Conservation (phyloP, 2,113 vertebrate genomes). For the Herpailurus yagouaroundi region DNA sequence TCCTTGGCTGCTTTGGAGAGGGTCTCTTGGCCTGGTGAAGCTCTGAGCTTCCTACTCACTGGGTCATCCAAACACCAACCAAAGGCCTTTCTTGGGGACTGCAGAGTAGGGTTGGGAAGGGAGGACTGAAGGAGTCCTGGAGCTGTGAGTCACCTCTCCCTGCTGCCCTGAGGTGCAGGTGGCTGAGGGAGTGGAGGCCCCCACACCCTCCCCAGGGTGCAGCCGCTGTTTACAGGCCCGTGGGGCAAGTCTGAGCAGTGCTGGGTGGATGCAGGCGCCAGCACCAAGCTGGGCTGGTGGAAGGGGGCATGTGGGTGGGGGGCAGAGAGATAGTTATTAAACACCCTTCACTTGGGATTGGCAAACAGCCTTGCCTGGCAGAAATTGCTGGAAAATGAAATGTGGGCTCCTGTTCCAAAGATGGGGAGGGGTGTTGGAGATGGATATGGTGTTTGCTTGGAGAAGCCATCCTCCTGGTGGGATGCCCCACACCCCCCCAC, state of each 20-base stretch:
- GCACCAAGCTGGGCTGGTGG: neutral
- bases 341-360: slow-evolving; percentile 50
- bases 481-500: neutral
- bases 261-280: slow-evolving; percentile 36
- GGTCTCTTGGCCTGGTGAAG: neutral
- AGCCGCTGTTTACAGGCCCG: slow-evolving; percentile 58
- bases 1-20: neutral
- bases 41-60: neutral
- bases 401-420: slow-evolving; percentile 28
- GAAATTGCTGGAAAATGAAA: slow-evolving; percentile 61
- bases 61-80: neutral
- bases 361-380: slow-evolving; percentile 63
- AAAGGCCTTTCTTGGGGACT: neutral
- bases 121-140: neutral
- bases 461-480: neutral
- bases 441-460: neutral
- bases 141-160: slow-evolving; percentile 23
- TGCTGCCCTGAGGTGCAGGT: neutral
- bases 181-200: neutral
- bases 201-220: neutral
- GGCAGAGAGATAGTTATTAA: slow-evolving; percentile 48
- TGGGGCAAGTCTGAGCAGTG: slow-evolving; percentile 68
- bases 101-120: neutral
- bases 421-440: neutral
- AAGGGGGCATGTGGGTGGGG: slow-evolving; percentile 12